Evolutionary conservation across 1,140 invertebrate species (phyloP).

Genomic region (Liolophura sinensis): DNA sequence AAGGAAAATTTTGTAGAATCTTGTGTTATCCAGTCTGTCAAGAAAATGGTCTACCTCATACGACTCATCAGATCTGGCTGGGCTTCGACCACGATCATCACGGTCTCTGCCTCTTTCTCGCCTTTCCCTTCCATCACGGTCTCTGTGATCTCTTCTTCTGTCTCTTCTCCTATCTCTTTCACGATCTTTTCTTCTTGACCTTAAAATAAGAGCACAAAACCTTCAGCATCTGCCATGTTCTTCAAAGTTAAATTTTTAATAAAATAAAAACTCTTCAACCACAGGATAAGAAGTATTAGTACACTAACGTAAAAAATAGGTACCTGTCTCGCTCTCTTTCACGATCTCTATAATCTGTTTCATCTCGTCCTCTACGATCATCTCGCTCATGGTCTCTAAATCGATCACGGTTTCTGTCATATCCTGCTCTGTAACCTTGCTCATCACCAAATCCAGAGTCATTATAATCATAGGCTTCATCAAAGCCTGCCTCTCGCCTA

Average conservation of each 20-base stretch:
- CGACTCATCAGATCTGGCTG: conserved; percentile 20
- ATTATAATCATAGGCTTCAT: conserved; percentile 17
- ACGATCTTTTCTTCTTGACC: conserved; percentile 14
- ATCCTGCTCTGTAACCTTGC: background rate
- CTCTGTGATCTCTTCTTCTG: conserved; percentile 17
- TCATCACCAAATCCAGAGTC: conserved; percentile 10
- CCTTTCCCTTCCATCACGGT: conserved; percentile 18
- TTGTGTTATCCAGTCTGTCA: conserved; percentile 12
- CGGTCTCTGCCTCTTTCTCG: conserved; percentile 20
- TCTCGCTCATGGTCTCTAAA: too few relatives aligned
- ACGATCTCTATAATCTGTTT: conserved; percentile 12
- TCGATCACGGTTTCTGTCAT: too few relatives aligned
- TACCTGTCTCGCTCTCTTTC: conserved; percentile 20
- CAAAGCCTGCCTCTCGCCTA: background rate
- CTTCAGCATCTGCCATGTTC: conserved; percentile 21
- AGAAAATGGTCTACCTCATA: conserved; percentile 16
- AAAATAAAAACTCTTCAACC: background rate
- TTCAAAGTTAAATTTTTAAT: background rate
- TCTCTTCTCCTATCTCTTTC: conserved; percentile 16
- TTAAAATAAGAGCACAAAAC: conserved; percentile 5
- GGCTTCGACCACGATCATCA: conserved; percentile 20
- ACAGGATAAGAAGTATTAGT: background rate
- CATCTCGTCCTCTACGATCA: background rate
- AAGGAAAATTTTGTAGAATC: conserved; percentile 8
- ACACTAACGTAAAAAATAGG: background rate